Base-by-base conservation (phyloP, 92 coral and sea anemone genomes). In the Porites divaricata region DNA sequence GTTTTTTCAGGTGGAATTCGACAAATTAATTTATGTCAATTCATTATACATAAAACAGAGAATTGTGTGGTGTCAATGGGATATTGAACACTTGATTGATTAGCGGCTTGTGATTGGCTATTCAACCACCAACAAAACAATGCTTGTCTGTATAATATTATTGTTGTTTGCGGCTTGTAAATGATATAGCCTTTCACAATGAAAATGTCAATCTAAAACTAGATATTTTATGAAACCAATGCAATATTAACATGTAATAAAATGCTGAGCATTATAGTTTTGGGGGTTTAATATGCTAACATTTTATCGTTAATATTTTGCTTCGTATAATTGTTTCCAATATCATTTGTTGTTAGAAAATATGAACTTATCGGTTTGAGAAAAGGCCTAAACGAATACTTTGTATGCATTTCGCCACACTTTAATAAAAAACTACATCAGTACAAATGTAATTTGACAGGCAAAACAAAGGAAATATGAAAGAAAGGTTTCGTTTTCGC, bases 1-100 rank as follows among this genome's bases (percentile, higher is more conserved):
- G 9, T 10, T 56, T 6, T 22, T 53, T 54, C 56, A 17, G 25
- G 53, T 19, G 76, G 70, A 58, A 81, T 70, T 71, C 85, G 59
- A 71, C 35, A 72, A 81, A 54, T 71, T 70, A 81, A 81, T 81
- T 57, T 81, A 81, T 81, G 85, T 78, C 41, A 80, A 56, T 66
- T 52, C 85, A 52, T 69, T 81, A 49, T 69, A 53, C 20, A 59
- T 35, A 35, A 35, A 35, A 35, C 41, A 59, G 11, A 20, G 78
- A 49, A 81, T 81, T 70, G 68, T 70, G 71, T 81, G 16, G 70
- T 81, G 50, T 71, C 86, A 71, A 59, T 70, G 63, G 59, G 17
- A 16, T 74, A 82, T 73, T 61, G 25, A 62, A 82, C 79, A 79
- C 72, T 59, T 48, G 67, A 72, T 41, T 70, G 54, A 70, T 26